Conservation (phyloP, 2,113 vertebrate species). For the Procavia capensis region DNA sequence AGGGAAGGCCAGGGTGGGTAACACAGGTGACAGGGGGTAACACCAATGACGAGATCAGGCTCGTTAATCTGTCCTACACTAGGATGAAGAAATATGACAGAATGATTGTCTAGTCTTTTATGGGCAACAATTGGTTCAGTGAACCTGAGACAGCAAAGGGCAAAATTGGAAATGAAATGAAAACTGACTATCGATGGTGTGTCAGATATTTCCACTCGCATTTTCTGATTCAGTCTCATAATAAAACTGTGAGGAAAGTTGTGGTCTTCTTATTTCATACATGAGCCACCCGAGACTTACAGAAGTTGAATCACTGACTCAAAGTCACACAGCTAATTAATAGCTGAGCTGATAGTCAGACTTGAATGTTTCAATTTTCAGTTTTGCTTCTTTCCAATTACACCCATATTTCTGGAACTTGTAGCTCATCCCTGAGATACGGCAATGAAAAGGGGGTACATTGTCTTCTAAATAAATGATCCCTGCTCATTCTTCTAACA, state of each 20-base stretch:
- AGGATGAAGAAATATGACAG: conserved; percentile 45
- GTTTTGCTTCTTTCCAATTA: background rate
- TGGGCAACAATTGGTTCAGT: conserved; percentile 14
- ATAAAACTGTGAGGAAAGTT: background rate
- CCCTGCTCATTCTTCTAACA: background rate
- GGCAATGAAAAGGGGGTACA: background rate
- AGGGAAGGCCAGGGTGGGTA: background rate
- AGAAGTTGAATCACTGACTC: background rate
- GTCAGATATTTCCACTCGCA: background rate
- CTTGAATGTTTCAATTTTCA: background rate
- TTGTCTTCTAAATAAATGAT: background rate
- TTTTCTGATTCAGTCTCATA: background rate
- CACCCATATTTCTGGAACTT: background rate
- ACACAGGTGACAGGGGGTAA: background rate
- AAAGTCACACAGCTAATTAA: background rate
- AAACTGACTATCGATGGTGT: background rate
- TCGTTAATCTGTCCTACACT: conserved; percentile 27
- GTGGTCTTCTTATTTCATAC: background rate
- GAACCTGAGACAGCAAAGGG: conserved; percentile 39
- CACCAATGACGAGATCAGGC: background rate
- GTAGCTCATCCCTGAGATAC: background rate
- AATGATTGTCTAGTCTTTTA: conserved; percentile 19
- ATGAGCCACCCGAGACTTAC: background rate
- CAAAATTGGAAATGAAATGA: conserved; percentile 3
- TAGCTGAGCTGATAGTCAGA: background rate